Percentiles rank a stretch among this genome's conserved stretches.
Conservation (phyloP, 2,888 invertebrate genomes). For the Dicranocentrus wangi region DNA sequence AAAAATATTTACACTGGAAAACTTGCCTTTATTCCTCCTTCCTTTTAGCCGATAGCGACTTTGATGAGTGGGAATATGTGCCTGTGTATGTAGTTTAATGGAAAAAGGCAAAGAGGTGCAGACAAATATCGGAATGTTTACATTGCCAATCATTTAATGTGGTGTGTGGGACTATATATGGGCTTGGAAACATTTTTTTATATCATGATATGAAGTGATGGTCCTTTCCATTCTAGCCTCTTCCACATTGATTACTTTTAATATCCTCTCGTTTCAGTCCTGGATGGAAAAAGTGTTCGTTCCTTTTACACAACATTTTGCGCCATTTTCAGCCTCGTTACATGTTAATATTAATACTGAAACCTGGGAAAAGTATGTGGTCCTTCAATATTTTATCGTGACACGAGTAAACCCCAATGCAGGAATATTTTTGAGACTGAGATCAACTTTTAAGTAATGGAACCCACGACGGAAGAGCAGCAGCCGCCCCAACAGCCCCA, state of each 20-base stretch:
- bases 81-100: slow-evolving; percentile 1
- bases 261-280: too few relatives aligned
- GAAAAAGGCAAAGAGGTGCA: neutral
- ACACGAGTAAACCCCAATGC: too few relatives aligned
- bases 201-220: neutral
- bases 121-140: slow-evolving; percentile 10
- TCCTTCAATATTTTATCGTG: too few relatives aligned
- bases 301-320: too few relatives aligned
- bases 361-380: too few relatives aligned
- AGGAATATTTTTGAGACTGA: neutral
- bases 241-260: slow-evolving; percentile 8
- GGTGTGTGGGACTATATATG: neutral
- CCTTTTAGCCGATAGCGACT: too few relatives aligned
- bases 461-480: neutral
- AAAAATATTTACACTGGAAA: slow-evolving; percentile 1
- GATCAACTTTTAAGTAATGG: neutral
- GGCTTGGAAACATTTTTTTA: too few relatives aligned
- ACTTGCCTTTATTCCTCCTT: slow-evolving; percentile 2
- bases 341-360: too few relatives aligned
- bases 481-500: neutral
- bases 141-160: slow-evolving; percentile 7
- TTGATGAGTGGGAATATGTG: neutral
- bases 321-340: too few relatives aligned
- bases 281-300: too few relatives aligned
- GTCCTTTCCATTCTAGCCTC: neutral